Conservation (phyloP, 2,113 vertebrate genomes). For the Amia ocellicauda region DNA sequence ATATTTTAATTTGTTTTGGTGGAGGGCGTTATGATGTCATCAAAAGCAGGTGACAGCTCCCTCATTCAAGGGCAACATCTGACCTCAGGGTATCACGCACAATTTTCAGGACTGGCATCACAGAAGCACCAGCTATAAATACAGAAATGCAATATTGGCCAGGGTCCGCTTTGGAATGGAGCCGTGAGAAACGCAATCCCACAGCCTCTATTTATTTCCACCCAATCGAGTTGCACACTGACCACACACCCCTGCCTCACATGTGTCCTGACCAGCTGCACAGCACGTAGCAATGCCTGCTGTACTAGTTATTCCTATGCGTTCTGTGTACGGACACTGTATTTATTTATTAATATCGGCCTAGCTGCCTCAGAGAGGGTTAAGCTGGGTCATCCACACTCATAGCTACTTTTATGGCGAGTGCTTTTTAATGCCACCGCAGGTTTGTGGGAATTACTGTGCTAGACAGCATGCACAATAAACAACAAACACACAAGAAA, state of each 20-base stretch:
- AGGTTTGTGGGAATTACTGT: no score
- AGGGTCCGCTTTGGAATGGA: conserved; percentile 15
- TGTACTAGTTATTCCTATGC: not conserved
- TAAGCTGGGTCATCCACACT: no score
- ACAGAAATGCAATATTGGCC: not conserved
- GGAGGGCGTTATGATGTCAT: not conserved
- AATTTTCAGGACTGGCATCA: no score
- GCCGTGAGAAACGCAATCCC: conserved; percentile 19
- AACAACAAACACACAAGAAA: no score
- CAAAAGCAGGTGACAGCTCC: not conserved
- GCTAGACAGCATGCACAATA: no score
- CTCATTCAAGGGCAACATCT: not conserved
- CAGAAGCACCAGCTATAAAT: not conserved
- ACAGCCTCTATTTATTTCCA: conserved; percentile 64
- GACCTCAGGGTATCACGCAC: not conserved
- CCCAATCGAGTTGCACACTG: conserved; percentile 53
- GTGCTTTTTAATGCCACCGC: no score
- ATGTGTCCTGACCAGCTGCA: not conserved
- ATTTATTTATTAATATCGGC: conserved; percentile 1
- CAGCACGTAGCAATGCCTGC: conserved; percentile 13
- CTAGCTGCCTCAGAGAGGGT: no score
- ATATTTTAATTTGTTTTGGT: no score
- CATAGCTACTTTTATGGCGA: no score
- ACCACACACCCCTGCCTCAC: conserved; percentile 50
- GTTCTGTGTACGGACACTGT: not conserved